Evolutionary conservation across 2,888 invertebrate species (phyloP).

Genomic region (Drosophila buzzatii): DNA sequence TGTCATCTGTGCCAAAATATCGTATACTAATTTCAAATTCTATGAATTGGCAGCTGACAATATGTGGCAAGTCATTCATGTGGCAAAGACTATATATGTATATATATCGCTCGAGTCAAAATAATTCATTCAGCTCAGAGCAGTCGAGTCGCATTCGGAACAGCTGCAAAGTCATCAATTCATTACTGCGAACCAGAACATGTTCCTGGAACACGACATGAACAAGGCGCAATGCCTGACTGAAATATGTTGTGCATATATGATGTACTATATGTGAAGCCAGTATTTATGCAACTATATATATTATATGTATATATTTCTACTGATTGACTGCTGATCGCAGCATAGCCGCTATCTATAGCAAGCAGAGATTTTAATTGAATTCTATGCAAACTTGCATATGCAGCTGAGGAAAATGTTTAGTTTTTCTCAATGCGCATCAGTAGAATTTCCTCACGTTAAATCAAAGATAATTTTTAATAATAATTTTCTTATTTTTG

Average conservation of each 20-base stretch:
- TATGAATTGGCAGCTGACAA: background rate
- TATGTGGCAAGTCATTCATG: too few species aligned
- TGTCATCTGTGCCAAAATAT: background rate
- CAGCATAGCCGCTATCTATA: too few species aligned
- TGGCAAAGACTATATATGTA: too few species aligned
- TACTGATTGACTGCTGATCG: background rate
- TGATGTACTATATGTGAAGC: background rate
- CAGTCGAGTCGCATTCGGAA: too few species aligned
- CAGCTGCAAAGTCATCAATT: constrained; percentile 4
- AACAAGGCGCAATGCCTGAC: background rate
- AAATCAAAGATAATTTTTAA: too few species aligned
- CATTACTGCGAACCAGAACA: background rate
- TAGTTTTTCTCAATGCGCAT: too few species aligned
- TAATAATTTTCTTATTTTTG: too few species aligned
- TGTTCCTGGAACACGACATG: background rate
- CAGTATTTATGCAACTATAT: background rate
- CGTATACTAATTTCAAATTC: background rate
- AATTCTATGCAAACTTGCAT: background rate
- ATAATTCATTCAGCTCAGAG: background rate
- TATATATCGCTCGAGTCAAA: background rate
- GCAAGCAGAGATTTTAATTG: background rate
- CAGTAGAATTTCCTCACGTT: too few species aligned
- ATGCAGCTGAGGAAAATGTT: background rate
- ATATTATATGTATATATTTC: background rate
- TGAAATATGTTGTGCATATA: background rate